Percentiles rank a stretch among this genome's conserved stretches.
Evolutionary conservation across 92 coral and sea anemone species (phyloP).

Genomic region (Actinernus sp.): DNA sequence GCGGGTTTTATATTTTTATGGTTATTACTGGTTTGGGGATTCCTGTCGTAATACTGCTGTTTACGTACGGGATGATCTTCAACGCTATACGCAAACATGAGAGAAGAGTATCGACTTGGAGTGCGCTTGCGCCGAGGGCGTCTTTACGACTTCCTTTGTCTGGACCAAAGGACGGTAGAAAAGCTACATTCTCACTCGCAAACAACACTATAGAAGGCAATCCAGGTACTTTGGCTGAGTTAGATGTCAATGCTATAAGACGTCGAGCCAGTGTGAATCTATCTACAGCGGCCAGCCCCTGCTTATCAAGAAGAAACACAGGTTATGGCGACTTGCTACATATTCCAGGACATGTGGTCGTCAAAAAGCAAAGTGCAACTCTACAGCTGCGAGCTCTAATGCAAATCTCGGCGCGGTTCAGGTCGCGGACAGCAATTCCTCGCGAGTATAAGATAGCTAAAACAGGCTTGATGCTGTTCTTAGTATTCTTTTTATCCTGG

Average conservation of each 20-base stretch:
- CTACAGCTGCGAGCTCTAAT: constrained; percentile 57
- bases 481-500: constrained; percentile 90
- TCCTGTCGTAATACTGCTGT: constrained; percentile 74
- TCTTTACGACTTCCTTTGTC: constrained; percentile 14
- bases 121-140: constrained; percentile 12
- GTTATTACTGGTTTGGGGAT: constrained; percentile 68
- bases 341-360: constrained; percentile 19
- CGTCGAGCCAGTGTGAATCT: constrained; percentile 12
- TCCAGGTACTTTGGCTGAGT: neutral
- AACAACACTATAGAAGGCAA: neutral
- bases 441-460: constrained; percentile 94
- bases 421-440: constrained; percentile 57
- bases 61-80: constrained; percentile 85
- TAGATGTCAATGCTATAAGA: neutral
- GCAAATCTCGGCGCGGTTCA: constrained; percentile 42
- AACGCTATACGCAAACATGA: constrained; percentile 74
- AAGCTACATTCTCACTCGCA: neutral
- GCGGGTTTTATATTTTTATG: constrained; percentile 80
- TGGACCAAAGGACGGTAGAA: neutral
- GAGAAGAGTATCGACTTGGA: constrained; percentile 76
- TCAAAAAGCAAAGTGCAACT: constrained; percentile 28
- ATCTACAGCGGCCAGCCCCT: constrained; percentile 7
- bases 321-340: constrained; percentile 10
- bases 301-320: constrained; percentile 15
- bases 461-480: constrained; percentile 79